Conservation (phyloP, 1,140 invertebrate genomes). For the Hesperophylax magnus region DNA sequence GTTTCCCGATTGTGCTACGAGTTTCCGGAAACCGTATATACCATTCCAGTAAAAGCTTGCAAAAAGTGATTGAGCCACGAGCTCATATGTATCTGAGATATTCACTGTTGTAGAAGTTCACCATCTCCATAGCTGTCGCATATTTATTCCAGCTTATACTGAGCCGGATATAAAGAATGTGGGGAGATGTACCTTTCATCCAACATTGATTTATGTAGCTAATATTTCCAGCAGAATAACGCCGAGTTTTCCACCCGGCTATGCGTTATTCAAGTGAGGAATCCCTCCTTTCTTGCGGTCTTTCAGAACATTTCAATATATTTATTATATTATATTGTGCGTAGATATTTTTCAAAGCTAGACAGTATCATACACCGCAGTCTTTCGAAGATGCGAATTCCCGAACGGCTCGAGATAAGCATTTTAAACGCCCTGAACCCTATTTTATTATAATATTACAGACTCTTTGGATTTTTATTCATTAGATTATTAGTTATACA, state of each 20-base stretch:
- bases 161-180: conserved; percentile 15
- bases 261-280: conserved; percentile 48
- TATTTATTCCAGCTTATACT: conserved; percentile 26
- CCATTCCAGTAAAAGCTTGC: too few relatives aligned
- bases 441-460: too few relatives aligned
- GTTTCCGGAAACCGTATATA: too few relatives aligned
- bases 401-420: too few relatives aligned
- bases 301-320: conserved; percentile 53
- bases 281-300: conserved; percentile 37
- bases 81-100: too few relatives aligned
- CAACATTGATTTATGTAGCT: conserved; percentile 52
- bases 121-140: conserved; percentile 21
- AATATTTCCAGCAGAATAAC: conserved; percentile 47
- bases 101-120: too few relatives aligned
- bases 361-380: conserved; percentile 14
- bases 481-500: too few relatives aligned
- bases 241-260: conserved; percentile 42
- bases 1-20: too few relatives aligned
- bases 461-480: too few relatives aligned
- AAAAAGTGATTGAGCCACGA: too few relatives aligned
- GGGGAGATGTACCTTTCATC: conserved; percentile 42
- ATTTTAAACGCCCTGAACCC: too few relatives aligned
- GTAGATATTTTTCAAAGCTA: conserved; percentile 3
- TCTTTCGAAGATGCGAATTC: background rate
- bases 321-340: conserved; percentile 11